Base-by-base conservation (phyloP, 2,888 invertebrate genomes). In the Hyles lineata region DNA sequence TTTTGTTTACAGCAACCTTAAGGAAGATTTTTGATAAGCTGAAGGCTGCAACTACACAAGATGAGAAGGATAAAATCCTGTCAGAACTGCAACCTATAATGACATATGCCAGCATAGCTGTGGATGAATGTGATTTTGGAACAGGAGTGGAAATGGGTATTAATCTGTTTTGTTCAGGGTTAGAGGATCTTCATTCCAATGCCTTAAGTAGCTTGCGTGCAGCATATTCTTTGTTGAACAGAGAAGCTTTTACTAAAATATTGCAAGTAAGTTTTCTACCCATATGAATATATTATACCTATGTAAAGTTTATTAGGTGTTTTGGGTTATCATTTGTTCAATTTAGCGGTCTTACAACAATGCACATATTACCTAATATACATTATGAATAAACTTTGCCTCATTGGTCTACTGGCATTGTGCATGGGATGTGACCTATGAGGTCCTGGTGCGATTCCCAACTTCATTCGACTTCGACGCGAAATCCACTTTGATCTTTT, bases 71-170 rank as follows among this genome's bases (percentile, higher is more conserved):
- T 75, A 94, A 92, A 70, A 90, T 96, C 50, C 93, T 97, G 75
- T 96, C 96, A 29, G 96, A 96, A 43, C 87, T 99, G 5, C 97
- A 98, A 82, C 97, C 98, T 73, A 93, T 98, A 1, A 96, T 98
- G 75, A 98, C 97, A 5, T 96, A 96, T 73, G 97, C 98, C 8
- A 97, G 96, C 87, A 98, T 98, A 87, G 99, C 99, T 0, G 96
- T 97, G 73, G 99, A 99, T 85, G 99, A 99, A 89, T 97, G 97
- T 85, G 99, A 99, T 89, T 99, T 98, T 91, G 99, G 99, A 0
- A 98, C 98, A 72, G 97, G 98, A 0, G 89, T 99, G 2, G 99
- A 99, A 89, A 93, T 98, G 58, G 99, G 98, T 0, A 96, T 98
- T 78, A 97, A 98, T 88, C 91, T 99, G 70, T 98, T 99, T 86